These are phyloP conservation scores for Pitta sordida DNA, from an alignment of 2,113 vertebrate species.

Conservation along the genomic window DNA sequence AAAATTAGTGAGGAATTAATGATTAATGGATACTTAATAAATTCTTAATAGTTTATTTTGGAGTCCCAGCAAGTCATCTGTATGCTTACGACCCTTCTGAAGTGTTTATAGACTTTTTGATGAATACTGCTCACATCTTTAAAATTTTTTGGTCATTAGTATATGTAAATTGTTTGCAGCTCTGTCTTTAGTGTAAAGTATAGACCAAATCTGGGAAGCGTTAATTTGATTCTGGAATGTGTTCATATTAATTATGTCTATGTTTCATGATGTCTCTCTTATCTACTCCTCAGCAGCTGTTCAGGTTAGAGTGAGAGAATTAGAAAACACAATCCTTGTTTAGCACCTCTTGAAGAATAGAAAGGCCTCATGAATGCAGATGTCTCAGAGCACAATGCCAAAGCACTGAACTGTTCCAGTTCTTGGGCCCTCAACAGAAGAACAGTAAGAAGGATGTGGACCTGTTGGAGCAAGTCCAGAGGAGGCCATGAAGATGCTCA, in stretches of 20 bases:
- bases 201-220: not conserved
- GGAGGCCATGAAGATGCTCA: not conserved
- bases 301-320: not conserved
- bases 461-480: not conserved
- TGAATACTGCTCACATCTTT: not conserved
- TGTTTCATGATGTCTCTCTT: not conserved
- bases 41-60: slow-evolving; percentile 49
- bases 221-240: not conserved
- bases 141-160: not conserved
- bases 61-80: not conserved
- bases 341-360: not conserved
- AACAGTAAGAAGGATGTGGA: not conserved
- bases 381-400: not conserved
- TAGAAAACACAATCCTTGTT: not conserved
- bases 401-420: not conserved
- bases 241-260: not conserved
- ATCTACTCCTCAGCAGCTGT: not conserved
- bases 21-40: slow-evolving; percentile 56
- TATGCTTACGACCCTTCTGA: not conserved
- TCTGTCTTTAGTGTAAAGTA: not conserved
- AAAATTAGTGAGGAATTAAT: slow-evolving; percentile 28
- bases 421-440: not conserved
- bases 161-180: not conserved
- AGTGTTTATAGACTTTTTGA: not conserved
- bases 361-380: not conserved